A percentile compares a stretch with the other conserved stretches of the same genome.
Evolutionary conservation across 1,140 invertebrate species (phyloP).

Genomic region (Neuroterus valhalla): DNA sequence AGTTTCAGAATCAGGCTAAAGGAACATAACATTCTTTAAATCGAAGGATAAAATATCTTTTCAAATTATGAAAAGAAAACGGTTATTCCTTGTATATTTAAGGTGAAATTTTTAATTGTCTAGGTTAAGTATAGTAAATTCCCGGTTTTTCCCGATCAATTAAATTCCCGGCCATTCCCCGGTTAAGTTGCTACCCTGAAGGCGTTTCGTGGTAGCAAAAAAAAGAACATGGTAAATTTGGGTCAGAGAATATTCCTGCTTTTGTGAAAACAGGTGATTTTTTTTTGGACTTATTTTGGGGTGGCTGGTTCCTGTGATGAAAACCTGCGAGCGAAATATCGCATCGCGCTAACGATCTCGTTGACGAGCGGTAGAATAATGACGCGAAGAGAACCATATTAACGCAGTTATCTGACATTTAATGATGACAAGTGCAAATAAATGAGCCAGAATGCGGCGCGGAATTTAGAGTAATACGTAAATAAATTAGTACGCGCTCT

Average conservation of each 20-base stretch:
- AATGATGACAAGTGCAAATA: slow-evolving; percentile 29
- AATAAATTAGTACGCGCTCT: too few species aligned
- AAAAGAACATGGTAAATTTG: slow-evolving; percentile 28
- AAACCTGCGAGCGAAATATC: neutral
- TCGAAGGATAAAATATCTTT: too few species aligned
- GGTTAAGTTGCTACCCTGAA: too few species aligned
- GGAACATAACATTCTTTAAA: too few species aligned
- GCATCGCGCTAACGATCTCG: slow-evolving; percentile 1
- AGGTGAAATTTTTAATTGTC: too few species aligned
- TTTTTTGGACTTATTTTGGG: neutral
- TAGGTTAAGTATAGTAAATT: too few species aligned
- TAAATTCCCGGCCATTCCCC: too few species aligned
- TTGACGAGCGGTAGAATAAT: neutral
- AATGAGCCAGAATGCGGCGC: neutral
- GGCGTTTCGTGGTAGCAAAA: slow-evolving; percentile 31
- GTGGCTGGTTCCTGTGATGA: neutral
- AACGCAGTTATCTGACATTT: slow-evolving; percentile 17
- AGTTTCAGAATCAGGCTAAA: too few species aligned
- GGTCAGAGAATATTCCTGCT: neutral
- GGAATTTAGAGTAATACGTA: too few species aligned
- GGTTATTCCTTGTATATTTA: too few species aligned
- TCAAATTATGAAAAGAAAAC: too few species aligned
- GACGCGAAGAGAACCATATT: slow-evolving; percentile 15
- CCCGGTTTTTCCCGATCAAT: too few species aligned
- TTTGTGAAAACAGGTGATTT: neutral